Percentiles rank a stretch among this genome's conserved stretches.
Evolutionary conservation across 2,113 vertebrate species (phyloP).

Genomic region (Dicrurus megarhynchus): DNA sequence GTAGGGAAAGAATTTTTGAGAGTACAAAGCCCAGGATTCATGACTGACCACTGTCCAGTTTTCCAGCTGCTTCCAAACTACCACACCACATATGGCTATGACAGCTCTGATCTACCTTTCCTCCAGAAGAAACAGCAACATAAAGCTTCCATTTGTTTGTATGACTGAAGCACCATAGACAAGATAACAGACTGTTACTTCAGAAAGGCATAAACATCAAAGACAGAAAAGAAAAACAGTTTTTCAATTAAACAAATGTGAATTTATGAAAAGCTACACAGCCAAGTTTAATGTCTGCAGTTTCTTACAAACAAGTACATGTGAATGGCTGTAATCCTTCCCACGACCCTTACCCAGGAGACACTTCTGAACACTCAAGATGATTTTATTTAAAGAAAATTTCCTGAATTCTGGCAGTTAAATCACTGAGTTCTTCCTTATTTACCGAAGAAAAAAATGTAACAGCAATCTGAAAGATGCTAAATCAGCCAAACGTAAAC

Average conservation of each 20-base stretch:
- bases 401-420: neutral
- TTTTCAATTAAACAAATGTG: neutral
- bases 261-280: neutral
- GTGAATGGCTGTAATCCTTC: neutral
- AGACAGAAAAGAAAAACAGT: neutral
- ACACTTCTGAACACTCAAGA: neutral
- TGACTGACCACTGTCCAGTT: neutral
- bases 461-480: neutral
- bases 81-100: neutral
- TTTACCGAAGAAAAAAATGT: neutral
- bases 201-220: neutral
- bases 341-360: fast-evolving
- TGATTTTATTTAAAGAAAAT: neutral
- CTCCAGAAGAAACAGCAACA: neutral
- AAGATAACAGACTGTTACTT: neutral
- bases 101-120: neutral
- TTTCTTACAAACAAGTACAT: neutral
- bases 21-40: neutral
- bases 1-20: neutral
- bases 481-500: neutral
- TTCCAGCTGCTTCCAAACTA: neutral
- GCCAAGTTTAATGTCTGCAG: neutral
- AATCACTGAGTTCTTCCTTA: neutral
- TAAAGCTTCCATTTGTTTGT: neutral
- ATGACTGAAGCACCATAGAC: neutral